Evolutionary conservation across 2,113 vertebrate genomes (phyloP).

Genomic region (Tringa solitaria): DNA sequence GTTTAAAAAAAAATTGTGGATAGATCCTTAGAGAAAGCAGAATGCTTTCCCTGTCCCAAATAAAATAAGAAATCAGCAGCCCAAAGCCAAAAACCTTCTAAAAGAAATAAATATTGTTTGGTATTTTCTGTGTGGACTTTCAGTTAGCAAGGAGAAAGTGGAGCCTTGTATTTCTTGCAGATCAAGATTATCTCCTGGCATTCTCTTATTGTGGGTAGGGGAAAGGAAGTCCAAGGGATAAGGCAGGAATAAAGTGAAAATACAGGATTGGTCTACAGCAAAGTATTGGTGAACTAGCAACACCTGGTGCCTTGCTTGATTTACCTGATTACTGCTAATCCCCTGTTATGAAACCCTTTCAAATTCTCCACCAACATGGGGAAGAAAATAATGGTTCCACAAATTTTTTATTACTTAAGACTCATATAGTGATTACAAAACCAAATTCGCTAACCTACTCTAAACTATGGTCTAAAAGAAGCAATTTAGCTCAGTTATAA

Average conservation of each 20-base stretch:
- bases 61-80: neutral
- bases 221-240: neutral
- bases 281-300: neutral
- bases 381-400: neutral
- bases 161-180: neutral
- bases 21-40: neutral
- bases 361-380: neutral
- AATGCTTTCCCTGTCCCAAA: neutral
- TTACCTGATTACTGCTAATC: neutral
- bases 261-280: neutral
- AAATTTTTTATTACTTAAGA: neutral
- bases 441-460: neutral
- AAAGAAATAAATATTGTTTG: neutral
- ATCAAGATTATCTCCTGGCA: neutral
- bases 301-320: neutral
- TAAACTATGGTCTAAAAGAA: neutral
- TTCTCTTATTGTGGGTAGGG: neutral
- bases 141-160: neutral
- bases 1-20: neutral
- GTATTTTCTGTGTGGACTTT: neutral
- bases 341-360: neutral
- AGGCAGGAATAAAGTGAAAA: neutral
- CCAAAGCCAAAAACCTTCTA: neutral
- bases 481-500: neutral
- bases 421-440: neutral